Evolutionary conservation across 2,888 invertebrate genomes (phyloP).

Genomic region (Epinotia bilunana): DNA sequence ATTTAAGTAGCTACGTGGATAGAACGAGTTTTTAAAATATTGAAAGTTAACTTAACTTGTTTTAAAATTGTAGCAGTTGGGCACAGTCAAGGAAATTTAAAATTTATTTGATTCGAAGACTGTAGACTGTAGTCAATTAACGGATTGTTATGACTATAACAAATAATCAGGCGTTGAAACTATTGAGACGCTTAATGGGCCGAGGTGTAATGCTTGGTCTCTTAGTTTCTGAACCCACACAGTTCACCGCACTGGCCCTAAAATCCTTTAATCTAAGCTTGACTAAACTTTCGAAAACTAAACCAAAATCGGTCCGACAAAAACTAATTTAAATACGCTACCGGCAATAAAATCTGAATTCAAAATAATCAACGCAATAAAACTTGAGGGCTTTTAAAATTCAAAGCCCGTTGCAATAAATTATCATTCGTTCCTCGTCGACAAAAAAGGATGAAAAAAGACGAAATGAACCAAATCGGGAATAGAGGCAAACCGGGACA

Average conservation of each 20-base stretch:
- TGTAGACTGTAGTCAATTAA: too few relatives aligned
- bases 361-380: slow-evolving; percentile 48
- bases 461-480: slow-evolving; percentile 66
- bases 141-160: too few relatives aligned
- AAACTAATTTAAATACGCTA: slow-evolving; percentile 47
- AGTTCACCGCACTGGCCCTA: background rate
- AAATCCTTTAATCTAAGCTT: slow-evolving; percentile 6
- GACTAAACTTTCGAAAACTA: slow-evolving; percentile 13
- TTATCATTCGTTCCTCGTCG: slow-evolving; percentile 66
- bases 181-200: too few relatives aligned
- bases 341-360: slow-evolving; percentile 47
- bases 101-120: too few relatives aligned
- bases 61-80: too few relatives aligned
- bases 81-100: too few relatives aligned
- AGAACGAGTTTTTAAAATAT: slow-evolving; percentile 11
- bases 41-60: background rate
- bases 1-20: slow-evolving; percentile 8
- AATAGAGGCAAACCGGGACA: slow-evolving; percentile 68
- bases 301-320: slow-evolving; percentile 22
- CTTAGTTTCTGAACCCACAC: background rate
- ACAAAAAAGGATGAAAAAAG: slow-evolving; percentile 54
- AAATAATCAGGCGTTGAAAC: too few relatives aligned
- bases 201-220: background rate
- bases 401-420: slow-evolving; percentile 68
- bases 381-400: slow-evolving; percentile 52